Conservation (phyloP, 2,888 invertebrate genomes). For the Leucoma salicis region DNA sequence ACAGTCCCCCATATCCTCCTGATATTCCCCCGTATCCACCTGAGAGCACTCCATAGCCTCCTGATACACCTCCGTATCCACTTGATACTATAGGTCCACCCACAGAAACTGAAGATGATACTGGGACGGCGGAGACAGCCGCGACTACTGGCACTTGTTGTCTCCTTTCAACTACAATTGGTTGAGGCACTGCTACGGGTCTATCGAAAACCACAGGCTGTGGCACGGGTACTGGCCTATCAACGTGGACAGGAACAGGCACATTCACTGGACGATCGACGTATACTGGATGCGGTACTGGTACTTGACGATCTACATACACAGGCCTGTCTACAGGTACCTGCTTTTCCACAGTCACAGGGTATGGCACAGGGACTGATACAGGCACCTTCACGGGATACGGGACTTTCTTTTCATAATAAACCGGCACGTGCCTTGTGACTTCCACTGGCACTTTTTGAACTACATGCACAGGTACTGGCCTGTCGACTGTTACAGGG, state of each 20-base stretch:
- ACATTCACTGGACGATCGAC: constrained; percentile 82
- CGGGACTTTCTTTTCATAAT: constrained; percentile 73
- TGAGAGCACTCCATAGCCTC: constrained; percentile 9
- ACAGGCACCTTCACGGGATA: constrained; percentile 79
- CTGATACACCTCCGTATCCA: constrained; percentile 10
- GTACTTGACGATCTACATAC: constrained; percentile 78
- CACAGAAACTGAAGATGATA: constrained; percentile 12
- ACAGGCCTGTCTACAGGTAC: constrained; percentile 83
- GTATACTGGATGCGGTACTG: constrained; percentile 78
- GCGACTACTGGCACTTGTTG: constrained; percentile 26
- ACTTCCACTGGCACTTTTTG: constrained; percentile 78
- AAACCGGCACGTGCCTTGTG: constrained; percentile 72
- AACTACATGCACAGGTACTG: constrained; percentile 77
- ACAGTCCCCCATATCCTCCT: constrained; percentile 6
- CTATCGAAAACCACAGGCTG: constrained; percentile 60
- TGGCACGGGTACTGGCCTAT: constrained; percentile 73
- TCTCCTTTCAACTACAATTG: constrained; percentile 32
- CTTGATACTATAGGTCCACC: constrained; percentile 11
- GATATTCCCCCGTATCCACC: constrained; percentile 11
- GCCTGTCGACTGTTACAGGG: constrained; percentile 77
- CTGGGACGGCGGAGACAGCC: constrained; percentile 12
- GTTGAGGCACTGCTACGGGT: constrained; percentile 31
- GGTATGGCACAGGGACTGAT: constrained; percentile 81
- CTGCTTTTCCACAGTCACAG: constrained; percentile 80
- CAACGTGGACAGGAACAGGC: constrained; percentile 82